Base-by-base conservation (phyloP, 1,140 invertebrate species). In the Trichogramma pretiosum region DNA sequence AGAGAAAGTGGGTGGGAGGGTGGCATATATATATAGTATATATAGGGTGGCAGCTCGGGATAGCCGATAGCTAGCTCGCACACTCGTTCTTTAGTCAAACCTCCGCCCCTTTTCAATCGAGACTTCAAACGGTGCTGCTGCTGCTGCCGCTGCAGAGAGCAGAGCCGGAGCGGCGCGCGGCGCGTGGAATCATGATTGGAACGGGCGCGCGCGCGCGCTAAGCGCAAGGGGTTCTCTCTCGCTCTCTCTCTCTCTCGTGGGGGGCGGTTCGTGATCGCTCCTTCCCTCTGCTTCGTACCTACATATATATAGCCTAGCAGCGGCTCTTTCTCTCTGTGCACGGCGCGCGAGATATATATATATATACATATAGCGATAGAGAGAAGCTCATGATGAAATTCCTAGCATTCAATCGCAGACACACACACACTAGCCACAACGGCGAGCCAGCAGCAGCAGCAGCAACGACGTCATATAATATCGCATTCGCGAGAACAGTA, bases 81-180 rank as follows among this genome's bases (percentile, higher is more conserved):
- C n/a, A 63, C 63, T 69, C 68, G 68, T 72, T 72, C 69, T 72
- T 72, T 70, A 70, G 66, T 70, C 64, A 70, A 70, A 67, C 68
- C 68, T 66, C 67, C 68, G 63, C 68, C 69, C 67, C 66, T 68
- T 72, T 70, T 69, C 67, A 72, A 72, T 72, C 67, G 67, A 71
- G 64, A 72, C 70, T 71, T 72, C 70, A 72, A 72, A 72, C 70
- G 67, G 55, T 65, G 63, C 62, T 69, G 61, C 65, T n/a, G n/a
- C n/a, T n/a, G n/a, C n/a, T n/a, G n/a, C n/a, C n/a, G n/a, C n/a
- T n/a, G n/a, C n/a, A n/a, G n/a, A n/a, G n/a, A n/a, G n/a, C n/a
- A n/a, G n/a, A n/a, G n/a, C n/a, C n/a, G n/a, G n/a, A n/a, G n/a
- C n/a, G n/a, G n/a, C n/a, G n/a, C n/a, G n/a, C n/a, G n/a, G 60